Evolutionary conservation across 2,113 vertebrate species (phyloP).

Genomic region (Vombatus ursinus): DNA sequence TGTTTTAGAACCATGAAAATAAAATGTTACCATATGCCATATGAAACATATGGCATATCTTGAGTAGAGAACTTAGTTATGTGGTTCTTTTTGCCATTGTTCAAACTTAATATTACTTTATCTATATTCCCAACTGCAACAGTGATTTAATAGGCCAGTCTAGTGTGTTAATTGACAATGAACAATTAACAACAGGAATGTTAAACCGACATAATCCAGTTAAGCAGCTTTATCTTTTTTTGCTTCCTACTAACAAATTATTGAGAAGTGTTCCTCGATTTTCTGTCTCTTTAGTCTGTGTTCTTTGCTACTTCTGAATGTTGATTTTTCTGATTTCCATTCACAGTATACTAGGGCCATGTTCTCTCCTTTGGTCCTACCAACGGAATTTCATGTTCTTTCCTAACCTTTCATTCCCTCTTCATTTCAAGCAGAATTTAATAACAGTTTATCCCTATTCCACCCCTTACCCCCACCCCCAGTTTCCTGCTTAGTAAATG

Average conservation of each 20-base stretch:
- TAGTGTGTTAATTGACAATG: neutral
- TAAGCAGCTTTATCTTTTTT: neutral
- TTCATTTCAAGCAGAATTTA: conserved; percentile 1
- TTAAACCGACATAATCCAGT: neutral
- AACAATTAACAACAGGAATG: neutral
- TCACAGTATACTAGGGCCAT: neutral
- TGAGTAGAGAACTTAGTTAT: neutral
- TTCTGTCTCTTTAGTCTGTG: neutral
- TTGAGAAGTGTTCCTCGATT: neutral
- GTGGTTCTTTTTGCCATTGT: conserved; percentile 24
- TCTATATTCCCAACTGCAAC: neutral
- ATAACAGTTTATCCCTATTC: neutral
- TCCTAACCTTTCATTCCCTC: conserved; percentile 19
- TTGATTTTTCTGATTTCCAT: neutral
- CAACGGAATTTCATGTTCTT: conserved; percentile 8
- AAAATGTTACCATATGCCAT: neutral
- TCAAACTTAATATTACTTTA: neutral
- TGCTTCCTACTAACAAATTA: conserved; percentile 21
- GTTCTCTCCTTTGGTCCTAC: neutral
- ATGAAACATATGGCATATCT: fast-evolving
- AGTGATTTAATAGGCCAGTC: neutral
- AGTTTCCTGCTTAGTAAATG: neutral
- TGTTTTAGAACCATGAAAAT: neutral
- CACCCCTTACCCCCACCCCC: neutral
- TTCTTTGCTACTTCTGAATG: neutral